Evolutionary conservation across 2,888 invertebrate species (phyloP).

Genomic region (Ectemnius cavifrons): DNA sequence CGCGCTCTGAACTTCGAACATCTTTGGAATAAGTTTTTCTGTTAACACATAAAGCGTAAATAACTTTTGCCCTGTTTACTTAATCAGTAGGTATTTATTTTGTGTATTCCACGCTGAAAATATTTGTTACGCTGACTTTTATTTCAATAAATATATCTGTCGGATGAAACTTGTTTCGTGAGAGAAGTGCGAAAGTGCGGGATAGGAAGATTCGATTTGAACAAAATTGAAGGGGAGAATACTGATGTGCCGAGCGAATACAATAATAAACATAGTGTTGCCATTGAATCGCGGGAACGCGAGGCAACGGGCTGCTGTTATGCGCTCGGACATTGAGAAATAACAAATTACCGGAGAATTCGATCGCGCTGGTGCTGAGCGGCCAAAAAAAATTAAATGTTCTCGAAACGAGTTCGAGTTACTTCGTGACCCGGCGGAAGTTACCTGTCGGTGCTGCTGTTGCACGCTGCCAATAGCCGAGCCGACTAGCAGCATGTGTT

Average conservation of each 20-base stretch:
- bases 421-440: slow-evolving; percentile 10
- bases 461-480: not conserved
- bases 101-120: too few relatives aligned
- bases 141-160: slow-evolving; percentile 6
- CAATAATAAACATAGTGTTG: slow-evolving; percentile 36
- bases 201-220: too few relatives aligned
- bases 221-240: too few relatives aligned
- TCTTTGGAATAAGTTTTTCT: too few relatives aligned
- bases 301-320: too few relatives aligned
- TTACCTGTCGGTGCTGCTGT: not conserved
- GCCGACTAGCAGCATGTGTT: not conserved
- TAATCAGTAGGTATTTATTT: too few relatives aligned
- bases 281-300: too few relatives aligned
- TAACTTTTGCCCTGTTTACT: too few relatives aligned
- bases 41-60: too few relatives aligned
- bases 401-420: slow-evolving; percentile 8
- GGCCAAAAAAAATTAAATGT: slow-evolving; percentile 16
- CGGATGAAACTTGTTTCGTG: too few relatives aligned
- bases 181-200: not conserved
- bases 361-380: slow-evolving; percentile 8
- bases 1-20: too few relatives aligned
- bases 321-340: slow-evolving; percentile 10
- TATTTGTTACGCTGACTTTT: slow-evolving; percentile 1
- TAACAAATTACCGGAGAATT: slow-evolving; percentile 46
- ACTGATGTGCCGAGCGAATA: slow-evolving; percentile 36